Evolutionary conservation across 1,140 invertebrate species (phyloP), one percentile per base, ranked within the genome.

Genomic region (Maconellicoccus hirsutus): DNA sequence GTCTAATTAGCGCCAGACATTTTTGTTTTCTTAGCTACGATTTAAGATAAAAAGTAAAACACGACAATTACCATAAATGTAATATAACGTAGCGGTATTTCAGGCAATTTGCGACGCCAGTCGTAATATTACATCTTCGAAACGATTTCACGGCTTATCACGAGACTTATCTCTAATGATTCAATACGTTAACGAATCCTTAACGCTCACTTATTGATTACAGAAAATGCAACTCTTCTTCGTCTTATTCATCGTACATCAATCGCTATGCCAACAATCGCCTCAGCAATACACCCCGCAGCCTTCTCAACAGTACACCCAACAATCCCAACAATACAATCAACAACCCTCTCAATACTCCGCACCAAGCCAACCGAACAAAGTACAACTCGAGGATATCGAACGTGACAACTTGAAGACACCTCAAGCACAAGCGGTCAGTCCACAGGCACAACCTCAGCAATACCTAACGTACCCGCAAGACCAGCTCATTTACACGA

Each of bases 321-420:
- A 14, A 19, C 42, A 52, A 52, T 8, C 42, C 12, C 12, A 14
- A 52, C 42, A 52, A 16, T 52, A 52, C 16, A 52, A 16, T 52
- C 42, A 52, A 16, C 22, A 59, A 59, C 4, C 16, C 16, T 4
- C 52, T 16, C 21, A n/a, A n/a, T 59, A 59, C 52, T 7, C 52
- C 16, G 52, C 61, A 4, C 1, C 61, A 6, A 3, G 3, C 3
- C 61, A 66, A 23, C 8, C 61, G 25, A 16, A 16, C n/a, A 52
- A 52, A 52, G 42, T 52, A 52, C 42, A 52, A 52, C 61, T 66
- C 10, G 61, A 66, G 16, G 61, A 66, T 23, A 66, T 66, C 25
- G 61, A 66, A 25, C 61, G 61, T 66, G 61, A 66, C 22, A 66
- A 25, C 19, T 26, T 66, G 61, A 66, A 66, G 25, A 66, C 3